A percentile compares a stretch with the other conserved stretches of the same genome.
phyloP scores from a whole-genome alignment of 2,797 vertebrate genomes.

The Oryzias dopingdopingensis region DNA sequence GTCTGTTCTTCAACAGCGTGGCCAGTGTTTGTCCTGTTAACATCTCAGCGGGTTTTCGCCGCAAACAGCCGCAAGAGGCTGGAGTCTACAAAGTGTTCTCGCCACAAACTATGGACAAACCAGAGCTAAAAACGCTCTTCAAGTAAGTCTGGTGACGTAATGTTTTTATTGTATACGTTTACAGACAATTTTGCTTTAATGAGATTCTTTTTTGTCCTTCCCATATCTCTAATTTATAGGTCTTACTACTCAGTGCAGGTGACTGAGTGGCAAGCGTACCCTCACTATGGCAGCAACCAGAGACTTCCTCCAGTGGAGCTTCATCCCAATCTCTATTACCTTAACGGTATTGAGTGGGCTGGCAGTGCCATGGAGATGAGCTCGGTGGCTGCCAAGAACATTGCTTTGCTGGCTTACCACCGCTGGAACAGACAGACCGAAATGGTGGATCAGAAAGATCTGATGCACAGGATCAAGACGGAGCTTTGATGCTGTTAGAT shows the following conservation, averaged over 20 bases:
- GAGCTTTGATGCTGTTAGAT: constrained; percentile 82
- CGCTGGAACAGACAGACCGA: constrained; percentile 91
- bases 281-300: constrained; percentile 80
- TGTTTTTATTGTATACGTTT: background rate
- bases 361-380: constrained; percentile 96
- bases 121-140: constrained; percentile 92
- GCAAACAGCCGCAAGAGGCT: constrained; percentile 94
- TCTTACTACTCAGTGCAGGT: constrained; percentile 98
- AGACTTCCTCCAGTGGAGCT: constrained; percentile 84
- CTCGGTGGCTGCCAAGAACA: constrained; percentile 93
- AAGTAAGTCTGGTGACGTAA: constrained; percentile 56
- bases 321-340: constrained; percentile 91
- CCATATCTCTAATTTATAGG: constrained; percentile 33
- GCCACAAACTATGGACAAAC: constrained; percentile 80
- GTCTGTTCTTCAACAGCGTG: constrained; percentile 88
- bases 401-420: constrained; percentile 93
- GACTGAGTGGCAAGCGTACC: constrained; percentile 88
- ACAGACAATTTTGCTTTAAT: background rate
- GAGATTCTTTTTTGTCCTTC: background rate
- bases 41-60: constrained; percentile 84
- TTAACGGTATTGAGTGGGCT: constrained; percentile 91
- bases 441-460: constrained; percentile 95
- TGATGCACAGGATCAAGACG: constrained; percentile 97
- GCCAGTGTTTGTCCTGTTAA: constrained; percentile 93
- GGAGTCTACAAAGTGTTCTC: constrained; percentile 95